Evolutionary conservation across 2,888 invertebrate species (phyloP).

Genomic region (Drosophila acutilabella): DNA sequence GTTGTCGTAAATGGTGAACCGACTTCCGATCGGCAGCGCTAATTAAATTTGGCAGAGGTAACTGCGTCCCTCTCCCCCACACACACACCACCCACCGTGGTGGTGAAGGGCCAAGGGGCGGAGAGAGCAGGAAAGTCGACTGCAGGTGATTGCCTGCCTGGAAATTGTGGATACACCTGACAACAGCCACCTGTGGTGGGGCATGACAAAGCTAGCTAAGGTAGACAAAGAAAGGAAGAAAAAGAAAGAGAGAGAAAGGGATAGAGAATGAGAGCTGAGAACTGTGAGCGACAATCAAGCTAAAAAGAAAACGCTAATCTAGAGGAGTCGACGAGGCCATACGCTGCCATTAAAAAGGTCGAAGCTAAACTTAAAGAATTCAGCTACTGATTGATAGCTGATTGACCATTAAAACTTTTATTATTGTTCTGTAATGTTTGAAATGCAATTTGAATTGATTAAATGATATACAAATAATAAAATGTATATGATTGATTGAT

Average conservation of each 20-base stretch:
- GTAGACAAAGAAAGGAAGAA: background rate
- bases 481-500: background rate
- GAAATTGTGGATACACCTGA: slow-evolving; percentile 59
- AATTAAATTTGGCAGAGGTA: slow-evolving; percentile 56
- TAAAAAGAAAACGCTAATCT: background rate
- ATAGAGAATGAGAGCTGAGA: background rate
- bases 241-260: background rate
- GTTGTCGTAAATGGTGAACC: slow-evolving; percentile 70
- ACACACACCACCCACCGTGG: background rate
- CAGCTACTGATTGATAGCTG: background rate
- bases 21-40: slow-evolving; percentile 67
- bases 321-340: background rate
- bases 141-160: slow-evolving; percentile 45
- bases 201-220: slow-evolving; percentile 21
- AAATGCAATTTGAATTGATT: too few relatives aligned
- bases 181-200: slow-evolving; percentile 72
- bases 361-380: too few relatives aligned
- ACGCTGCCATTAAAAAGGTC: background rate
- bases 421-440: background rate
- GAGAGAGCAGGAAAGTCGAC: background rate
- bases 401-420: background rate
- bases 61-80: background rate
- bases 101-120: background rate
- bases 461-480: too few relatives aligned
- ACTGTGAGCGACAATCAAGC: background rate